A percentile compares a stretch with the other conserved stretches of the same genome.
Evolutionary conservation across 2,888 invertebrate species (phyloP).

Genomic region (Drosophila gaucha): DNA sequence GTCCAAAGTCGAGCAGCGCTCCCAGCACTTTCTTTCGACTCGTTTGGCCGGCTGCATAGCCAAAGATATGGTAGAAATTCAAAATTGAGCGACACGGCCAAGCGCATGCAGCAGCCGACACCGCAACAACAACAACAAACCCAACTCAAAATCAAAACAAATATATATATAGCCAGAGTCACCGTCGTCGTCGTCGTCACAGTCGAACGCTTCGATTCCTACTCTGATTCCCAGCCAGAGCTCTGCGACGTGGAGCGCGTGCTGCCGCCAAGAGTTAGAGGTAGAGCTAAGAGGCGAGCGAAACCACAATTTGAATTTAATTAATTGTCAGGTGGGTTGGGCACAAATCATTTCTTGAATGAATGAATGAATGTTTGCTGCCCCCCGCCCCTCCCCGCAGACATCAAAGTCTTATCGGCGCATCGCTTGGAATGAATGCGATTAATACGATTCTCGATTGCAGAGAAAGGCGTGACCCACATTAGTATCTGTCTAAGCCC

Average conservation of each 20-base stretch:
- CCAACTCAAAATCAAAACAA: constrained; percentile 20
- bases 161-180: constrained; percentile 20
- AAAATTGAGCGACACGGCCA: constrained; percentile 51
- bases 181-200: constrained; percentile 5
- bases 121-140: constrained; percentile 8
- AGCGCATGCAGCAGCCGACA: constrained; percentile 43
- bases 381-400: not conserved
- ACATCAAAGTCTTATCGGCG: constrained; percentile 34
- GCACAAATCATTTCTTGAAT: constrained; percentile 52
- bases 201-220: constrained; percentile 15
- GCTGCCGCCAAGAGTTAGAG: constrained; percentile 26
- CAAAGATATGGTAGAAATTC: constrained; percentile 60
- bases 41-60: constrained; percentile 58
- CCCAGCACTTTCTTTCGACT: constrained; percentile 69
- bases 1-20: constrained; percentile 58
- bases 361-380: constrained; percentile 31
- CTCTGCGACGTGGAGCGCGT: constrained; percentile 53
- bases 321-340: constrained; percentile 70
- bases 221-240: constrained; percentile 1
- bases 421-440: constrained; percentile 48
- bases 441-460: constrained; percentile 51
- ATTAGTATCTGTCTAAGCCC: constrained; percentile 54
- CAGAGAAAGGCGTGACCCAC: constrained; percentile 73
- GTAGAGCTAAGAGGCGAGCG: constrained; percentile 25
- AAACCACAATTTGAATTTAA: constrained; percentile 59